phyloP scores from a whole-genome alignment of 1,140 invertebrate genomes.

The Lasaia peninsularis region DNA sequence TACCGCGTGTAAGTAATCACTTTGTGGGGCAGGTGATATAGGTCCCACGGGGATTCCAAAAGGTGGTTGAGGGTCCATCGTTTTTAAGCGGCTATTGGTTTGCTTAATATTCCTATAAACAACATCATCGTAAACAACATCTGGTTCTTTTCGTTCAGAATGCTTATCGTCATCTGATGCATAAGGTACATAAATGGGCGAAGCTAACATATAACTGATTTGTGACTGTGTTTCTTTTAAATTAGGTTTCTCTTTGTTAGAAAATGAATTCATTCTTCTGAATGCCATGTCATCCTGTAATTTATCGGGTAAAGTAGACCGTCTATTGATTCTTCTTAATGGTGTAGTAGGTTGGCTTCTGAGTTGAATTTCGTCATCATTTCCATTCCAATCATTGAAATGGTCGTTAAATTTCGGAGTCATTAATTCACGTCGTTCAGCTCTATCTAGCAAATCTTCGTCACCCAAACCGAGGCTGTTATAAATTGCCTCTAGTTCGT shows the following conservation, averaged over 20 bases:
- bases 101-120: constrained; percentile 88
- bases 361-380: constrained; percentile 61
- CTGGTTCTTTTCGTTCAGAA: constrained; percentile 82
- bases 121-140: constrained; percentile 90
- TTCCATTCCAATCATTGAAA: constrained; percentile 73
- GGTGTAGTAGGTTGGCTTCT: constrained; percentile 65
- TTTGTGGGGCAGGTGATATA: constrained; percentile 84
- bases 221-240: constrained; percentile 78
- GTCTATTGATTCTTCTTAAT: constrained; percentile 48
- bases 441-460: constrained; percentile 87
- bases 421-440: constrained; percentile 86
- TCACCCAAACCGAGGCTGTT: constrained; percentile 89
- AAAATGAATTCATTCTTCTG: constrained; percentile 81
- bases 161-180: constrained; percentile 70
- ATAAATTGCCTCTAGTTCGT: constrained; percentile 93
- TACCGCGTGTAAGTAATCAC: constrained; percentile 89
- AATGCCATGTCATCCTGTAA: constrained; percentile 89
- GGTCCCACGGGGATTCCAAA: constrained; percentile 93
- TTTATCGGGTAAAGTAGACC: constrained; percentile 79
- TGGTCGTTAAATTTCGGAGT: constrained; percentile 69
- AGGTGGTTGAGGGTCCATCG: constrained; percentile 89
- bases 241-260: constrained; percentile 71
- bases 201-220: constrained; percentile 85
- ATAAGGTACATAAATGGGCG: constrained; percentile 79
- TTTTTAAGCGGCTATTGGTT: constrained; percentile 84